Conservation (phyloP, 2,797 vertebrate genomes). For the Neostethus bicornis region DNA sequence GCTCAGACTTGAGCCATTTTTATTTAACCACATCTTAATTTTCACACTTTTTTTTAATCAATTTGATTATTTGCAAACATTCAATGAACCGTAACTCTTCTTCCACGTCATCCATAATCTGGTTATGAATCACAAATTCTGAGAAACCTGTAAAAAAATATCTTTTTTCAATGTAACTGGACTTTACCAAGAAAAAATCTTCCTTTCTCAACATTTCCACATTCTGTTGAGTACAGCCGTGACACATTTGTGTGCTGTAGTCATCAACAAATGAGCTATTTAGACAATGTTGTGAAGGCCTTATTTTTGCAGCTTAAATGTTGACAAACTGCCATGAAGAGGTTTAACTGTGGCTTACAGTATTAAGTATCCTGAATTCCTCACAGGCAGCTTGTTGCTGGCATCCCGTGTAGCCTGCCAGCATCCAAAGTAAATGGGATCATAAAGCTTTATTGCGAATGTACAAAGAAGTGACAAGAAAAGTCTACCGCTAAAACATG, state of each 20-base stretch:
- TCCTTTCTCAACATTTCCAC: not conserved
- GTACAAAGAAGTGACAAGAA: conserved; percentile 43
- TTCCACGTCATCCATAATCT: too few relatives aligned
- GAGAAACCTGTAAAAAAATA: too few relatives aligned
- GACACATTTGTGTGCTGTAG: not conserved
- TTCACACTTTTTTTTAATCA: too few relatives aligned
- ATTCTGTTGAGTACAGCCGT: not conserved
- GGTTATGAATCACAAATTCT: too few relatives aligned
- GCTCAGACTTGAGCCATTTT: too few relatives aligned
- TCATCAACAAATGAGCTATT: conserved; percentile 15
- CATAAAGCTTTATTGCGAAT: conserved; percentile 40
- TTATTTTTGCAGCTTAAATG: conserved; percentile 15
- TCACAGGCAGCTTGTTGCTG: conserved; percentile 38
- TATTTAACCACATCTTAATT: too few relatives aligned
- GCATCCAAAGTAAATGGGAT: conserved; percentile 50
- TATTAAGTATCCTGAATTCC: conserved; percentile 15
- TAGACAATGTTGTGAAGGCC: conserved; percentile 1
- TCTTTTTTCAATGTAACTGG: not conserved
- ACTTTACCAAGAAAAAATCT: not conserved
- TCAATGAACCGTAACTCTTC: too few relatives aligned
- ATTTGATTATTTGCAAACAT: too few relatives aligned
- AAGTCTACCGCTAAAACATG: conserved; percentile 12
- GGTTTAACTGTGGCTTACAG: conserved; percentile 26
- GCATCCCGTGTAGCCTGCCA: conserved; percentile 25
- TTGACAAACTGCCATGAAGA: conserved; percentile 21